Conservation (phyloP, 2,113 vertebrate species). For the Oreochromis niloticus region DNA sequence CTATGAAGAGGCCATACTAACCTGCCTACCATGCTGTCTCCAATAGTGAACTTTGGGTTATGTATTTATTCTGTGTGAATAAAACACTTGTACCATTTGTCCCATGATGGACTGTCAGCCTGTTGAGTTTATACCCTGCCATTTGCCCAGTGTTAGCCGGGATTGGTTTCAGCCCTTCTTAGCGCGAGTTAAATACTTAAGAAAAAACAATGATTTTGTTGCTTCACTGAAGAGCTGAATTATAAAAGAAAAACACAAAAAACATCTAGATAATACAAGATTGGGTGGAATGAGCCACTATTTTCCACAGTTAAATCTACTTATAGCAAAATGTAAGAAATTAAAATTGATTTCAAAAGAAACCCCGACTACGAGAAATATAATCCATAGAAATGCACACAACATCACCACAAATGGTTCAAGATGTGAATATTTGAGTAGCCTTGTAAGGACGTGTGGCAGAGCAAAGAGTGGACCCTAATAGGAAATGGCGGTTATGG, state of each 20-base stretch:
- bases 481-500: background rate
- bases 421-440: background rate
- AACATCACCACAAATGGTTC: background rate
- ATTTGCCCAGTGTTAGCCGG: background rate
- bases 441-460: background rate
- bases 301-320: background rate
- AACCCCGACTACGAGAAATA: rapidly evolving
- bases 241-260: background rate
- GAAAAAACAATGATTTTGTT: background rate
- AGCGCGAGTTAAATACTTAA: background rate
- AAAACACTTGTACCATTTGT: background rate
- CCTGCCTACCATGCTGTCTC: background rate
- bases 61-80: background rate
- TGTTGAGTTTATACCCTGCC: background rate
- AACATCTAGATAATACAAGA: background rate
- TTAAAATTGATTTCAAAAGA: background rate
- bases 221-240: background rate
- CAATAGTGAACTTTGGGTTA: background rate
- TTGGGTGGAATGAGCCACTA: rapidly evolving
- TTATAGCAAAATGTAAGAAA: background rate
- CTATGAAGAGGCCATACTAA: background rate
- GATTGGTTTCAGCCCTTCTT: background rate
- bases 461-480: background rate
- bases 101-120: background rate
- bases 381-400: background rate